Evolutionary conservation across 2,888 invertebrate genomes (phyloP), one percentile per base, ranked within the genome.

Genomic region (Brenthis daphne): DNA sequence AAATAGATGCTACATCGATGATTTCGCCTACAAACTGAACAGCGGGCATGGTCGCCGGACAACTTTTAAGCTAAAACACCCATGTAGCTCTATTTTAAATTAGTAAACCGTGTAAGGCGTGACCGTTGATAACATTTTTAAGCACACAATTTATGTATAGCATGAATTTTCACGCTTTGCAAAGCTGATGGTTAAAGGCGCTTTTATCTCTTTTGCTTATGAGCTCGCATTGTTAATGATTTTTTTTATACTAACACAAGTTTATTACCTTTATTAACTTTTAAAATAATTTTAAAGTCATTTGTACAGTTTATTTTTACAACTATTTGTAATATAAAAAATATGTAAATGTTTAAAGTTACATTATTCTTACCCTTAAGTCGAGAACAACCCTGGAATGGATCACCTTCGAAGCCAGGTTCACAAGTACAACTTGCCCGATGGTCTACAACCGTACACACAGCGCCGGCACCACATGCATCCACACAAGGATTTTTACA

Each of bases 401-500:
- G 95, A 85, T 95, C 95, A 68, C 95, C 96, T 74, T 94, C 93
- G 73, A 93, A 88, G 64, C 94, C 94, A 4, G 88, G 83, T 69
- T 94, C 93, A 77, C 96, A 96, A 16, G 94, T 90, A 77, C 96
- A 96, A 16, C 94, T 93, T 0, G 95, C 95, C 33, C 94, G 94
- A 80, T 95, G 95, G 77, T 94, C 94, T 56, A 95, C 93, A 13
- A 94, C 94, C 50, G 89, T 88, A 82, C 95, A 94, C 67, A 93
- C 79, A 58, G 95, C 94, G 68, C 87, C 85, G 67, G 89, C 78
- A 58, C 95, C 95, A 80, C 95, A 96, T 3, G 95, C 94, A 73
- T 95, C 95, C 55, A 94, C 92, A 77, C 96, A 96, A 0, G 96
- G 95, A 77, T 95, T 94, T 73, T 91, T 90, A 82, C 95, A 96